A percentile compares a stretch with the other conserved stretches of the same genome.
phyloP scores from a whole-genome alignment of 2,888 invertebrate species.

The Chloroclystis v-ata region DNA sequence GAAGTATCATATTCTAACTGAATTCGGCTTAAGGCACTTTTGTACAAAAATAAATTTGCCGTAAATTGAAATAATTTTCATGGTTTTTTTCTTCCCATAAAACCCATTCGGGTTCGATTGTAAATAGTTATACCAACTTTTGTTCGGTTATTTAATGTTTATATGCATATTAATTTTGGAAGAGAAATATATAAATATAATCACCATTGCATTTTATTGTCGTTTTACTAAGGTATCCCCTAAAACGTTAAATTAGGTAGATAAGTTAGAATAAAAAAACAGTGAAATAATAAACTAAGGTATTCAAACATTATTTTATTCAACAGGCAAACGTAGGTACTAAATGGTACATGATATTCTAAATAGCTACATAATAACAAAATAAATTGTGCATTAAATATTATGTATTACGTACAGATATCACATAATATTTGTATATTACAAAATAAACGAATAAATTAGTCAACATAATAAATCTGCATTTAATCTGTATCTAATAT shows the following conservation, averaged over 20 bases:
- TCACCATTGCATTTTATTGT: conserved; percentile 70
- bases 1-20: no score
- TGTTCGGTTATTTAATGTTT: conserved; percentile 64
- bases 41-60: no score
- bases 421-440: no score
- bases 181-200: conserved; percentile 60
- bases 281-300: conserved; percentile 10
- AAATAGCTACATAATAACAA: not conserved
- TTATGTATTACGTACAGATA: not conserved
- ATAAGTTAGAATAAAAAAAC: not conserved
- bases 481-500: no score
- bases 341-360: not conserved
- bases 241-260: no score
- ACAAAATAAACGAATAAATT: no score
- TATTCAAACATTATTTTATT: conserved; percentile 33
- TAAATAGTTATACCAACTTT: conserved; percentile 63
- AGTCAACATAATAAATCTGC: no score
- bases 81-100: conserved; percentile 23
- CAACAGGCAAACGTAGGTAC: conserved; percentile 28
- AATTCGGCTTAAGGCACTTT: no score
- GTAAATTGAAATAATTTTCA: not conserved
- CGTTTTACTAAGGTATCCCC: conserved; percentile 48
- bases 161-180: conserved; percentile 66
- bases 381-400: conserved; percentile 11
- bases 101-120: conserved; percentile 44